Evolutionary conservation across 1,140 invertebrate species (phyloP).

Genomic region (Drosophila melanica): DNA sequence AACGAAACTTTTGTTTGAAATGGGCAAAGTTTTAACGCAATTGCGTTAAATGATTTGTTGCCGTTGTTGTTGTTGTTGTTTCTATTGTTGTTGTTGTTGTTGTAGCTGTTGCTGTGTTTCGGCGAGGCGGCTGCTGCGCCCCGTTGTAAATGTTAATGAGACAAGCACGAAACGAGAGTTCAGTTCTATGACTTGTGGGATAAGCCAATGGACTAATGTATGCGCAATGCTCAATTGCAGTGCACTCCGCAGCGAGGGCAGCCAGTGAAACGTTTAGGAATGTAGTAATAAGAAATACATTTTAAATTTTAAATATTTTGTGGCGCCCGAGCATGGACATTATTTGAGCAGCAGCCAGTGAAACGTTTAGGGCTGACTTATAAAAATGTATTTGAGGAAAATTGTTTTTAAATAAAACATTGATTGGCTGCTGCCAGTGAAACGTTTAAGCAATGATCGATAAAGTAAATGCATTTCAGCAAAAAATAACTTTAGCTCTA

Average conservation of each 20-base stretch:
- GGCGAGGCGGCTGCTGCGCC: conserved; percentile 23
- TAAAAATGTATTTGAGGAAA: no score
- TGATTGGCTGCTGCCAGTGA: not conserved
- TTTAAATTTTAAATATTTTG: no score
- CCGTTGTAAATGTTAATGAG: conserved; percentile 62
- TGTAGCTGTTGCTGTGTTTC: no score
- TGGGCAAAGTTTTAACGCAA: conserved; percentile 72
- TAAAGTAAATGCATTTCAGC: no score
- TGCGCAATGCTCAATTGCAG: conserved; percentile 14
- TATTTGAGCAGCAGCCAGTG: not conserved
- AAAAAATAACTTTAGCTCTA: no score
- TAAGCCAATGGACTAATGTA: conserved; percentile 31
- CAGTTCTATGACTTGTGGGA: conserved; percentile 37
- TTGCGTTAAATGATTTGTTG: conserved; percentile 74
- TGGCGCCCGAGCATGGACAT: no score
- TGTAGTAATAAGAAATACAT: no score
- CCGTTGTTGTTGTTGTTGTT: not conserved
- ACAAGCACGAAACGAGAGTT: conserved; percentile 44
- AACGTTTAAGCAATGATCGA: conserved; percentile 1
- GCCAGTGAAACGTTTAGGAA: no score
- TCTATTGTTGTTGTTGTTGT: not conserved
- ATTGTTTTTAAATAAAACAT: no score
- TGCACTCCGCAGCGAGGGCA: conserved; percentile 5
- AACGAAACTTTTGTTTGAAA: conserved; percentile 40
- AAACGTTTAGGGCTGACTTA: not conserved